Evolutionary conservation across 2,888 invertebrate species (phyloP), one percentile per base, ranked within the genome.

Genomic region (Apodemia zela): DNA sequence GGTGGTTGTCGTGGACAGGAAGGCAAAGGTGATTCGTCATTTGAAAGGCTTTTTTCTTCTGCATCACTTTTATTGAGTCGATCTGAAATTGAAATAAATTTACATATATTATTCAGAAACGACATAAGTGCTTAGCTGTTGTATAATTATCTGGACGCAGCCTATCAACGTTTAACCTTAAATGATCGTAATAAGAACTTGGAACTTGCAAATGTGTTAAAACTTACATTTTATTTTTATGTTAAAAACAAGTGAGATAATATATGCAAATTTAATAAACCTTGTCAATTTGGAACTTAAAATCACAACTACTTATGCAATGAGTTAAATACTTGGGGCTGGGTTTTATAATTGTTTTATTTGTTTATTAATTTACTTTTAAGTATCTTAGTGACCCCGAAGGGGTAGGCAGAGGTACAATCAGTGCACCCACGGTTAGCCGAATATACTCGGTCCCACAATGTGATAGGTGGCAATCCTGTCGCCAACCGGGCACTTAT

Each of bases 1-100:
- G 96, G 96, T 70, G 96, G 96, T 80, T 95, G 94, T 73, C 96
- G 93, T 61, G 95, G 95, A 78, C 94, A 94, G 72, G 93, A 93
- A 62, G 93, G 91, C 45, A 87, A 76, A 63, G 89, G 87, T 11
- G 84, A 85, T 71, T 92, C 91, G 68, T 91, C 91, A 72, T 90
- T 91, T 49, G 91, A 90, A 66, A 90, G 81, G 69, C 88, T 91
- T 77, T 89, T 91, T 66, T 91, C 90, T 77, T 92, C 90, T 63
- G 81, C 81, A 71, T 90, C 89, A 70, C 90, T 89, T 76, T 86
- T 90, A 72, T 80, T 85, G 65, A 84, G 75, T 67, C 90, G 89
- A 81, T 90, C 91, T 91, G 87, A 67, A 85, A 71, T 60, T 38
- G 33, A 62, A 38, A 38, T 35, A 58, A 47, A 63, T 49, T 45